phyloP scores from a whole-genome alignment of 2,888 invertebrate genomes.

The Rhagonycha lutea region DNA sequence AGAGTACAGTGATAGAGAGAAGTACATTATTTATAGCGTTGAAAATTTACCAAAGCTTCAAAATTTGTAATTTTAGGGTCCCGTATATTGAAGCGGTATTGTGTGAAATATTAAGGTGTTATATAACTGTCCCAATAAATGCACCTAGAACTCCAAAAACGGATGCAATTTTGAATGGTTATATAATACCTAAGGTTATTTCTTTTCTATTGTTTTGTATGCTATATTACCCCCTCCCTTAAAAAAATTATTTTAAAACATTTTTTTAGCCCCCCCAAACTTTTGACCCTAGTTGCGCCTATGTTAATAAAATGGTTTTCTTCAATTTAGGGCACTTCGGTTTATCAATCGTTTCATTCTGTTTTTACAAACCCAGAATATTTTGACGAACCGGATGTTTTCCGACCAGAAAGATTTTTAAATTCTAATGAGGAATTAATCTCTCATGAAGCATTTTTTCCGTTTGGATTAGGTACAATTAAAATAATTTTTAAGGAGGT shows the following conservation, averaged over 20 bases:
- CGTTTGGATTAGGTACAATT: constrained; percentile 54
- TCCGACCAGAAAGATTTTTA: constrained; percentile 69
- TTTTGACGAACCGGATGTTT: constrained; percentile 65
- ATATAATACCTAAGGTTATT: constrained; percentile 50
- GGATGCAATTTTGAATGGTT: constrained; percentile 61
- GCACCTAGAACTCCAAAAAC: constrained; percentile 59
- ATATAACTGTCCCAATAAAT: constrained; percentile 54
- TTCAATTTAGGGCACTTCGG: constrained; percentile 45
- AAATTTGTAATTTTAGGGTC: constrained; percentile 49
- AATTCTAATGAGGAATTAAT: constrained; percentile 47
- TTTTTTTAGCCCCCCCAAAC: too few species aligned
- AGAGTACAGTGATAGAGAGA: constrained; percentile 54
- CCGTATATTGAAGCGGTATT: constrained; percentile 62
- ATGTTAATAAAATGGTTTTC: not conserved
- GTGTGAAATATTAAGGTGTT: constrained; percentile 57
- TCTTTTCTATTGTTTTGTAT: not conserved
- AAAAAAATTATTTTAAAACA: too few species aligned
- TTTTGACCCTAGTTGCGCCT: too few species aligned
- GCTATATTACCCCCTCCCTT: too few species aligned
- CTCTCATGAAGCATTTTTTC: constrained; percentile 45
- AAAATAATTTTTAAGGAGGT: constrained; percentile 44
- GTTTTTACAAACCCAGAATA: constrained; percentile 61
- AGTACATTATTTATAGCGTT: constrained; percentile 43
- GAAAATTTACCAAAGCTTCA: not conserved
- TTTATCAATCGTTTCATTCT: constrained; percentile 52